Conservation (phyloP, 2,113 vertebrate genomes). For the Pterophyllum scalare region DNA sequence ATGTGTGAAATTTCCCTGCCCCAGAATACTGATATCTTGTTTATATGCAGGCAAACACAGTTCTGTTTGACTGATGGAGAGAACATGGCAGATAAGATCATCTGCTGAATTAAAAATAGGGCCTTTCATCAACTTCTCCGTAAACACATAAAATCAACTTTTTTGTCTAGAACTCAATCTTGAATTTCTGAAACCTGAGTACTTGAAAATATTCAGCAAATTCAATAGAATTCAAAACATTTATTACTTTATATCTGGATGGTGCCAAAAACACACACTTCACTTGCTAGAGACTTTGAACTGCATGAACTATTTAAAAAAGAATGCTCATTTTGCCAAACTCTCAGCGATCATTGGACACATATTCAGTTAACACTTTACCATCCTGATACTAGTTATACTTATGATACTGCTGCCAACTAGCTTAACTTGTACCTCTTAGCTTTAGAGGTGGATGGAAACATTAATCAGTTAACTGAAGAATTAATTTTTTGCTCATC, state of each 20-base stretch:
- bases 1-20: slow-evolving; percentile 25
- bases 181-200: neutral
- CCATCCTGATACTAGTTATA: neutral
- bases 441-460: neutral
- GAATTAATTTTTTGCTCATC: neutral
- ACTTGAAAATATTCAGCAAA: neutral
- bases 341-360: neutral
- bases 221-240: neutral
- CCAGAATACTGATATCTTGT: slow-evolving; percentile 71
- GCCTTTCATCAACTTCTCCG: slow-evolving; percentile 8
- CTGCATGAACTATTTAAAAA: neutral
- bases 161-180: neutral
- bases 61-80: slow-evolving; percentile 42
- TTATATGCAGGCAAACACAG: slow-evolving; percentile 46
- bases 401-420: neutral
- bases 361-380: too few relatives aligned
- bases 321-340: neutral
- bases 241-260: neutral
- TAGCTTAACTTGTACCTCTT: neutral
- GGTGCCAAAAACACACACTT: neutral
- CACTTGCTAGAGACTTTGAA: neutral
- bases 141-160: slow-evolving; percentile 10
- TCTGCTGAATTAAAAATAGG: slow-evolving; percentile 58
- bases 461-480: neutral
- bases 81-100: slow-evolving; percentile 56